Base-by-base conservation (phyloP, 2,113 vertebrate genomes). In the Spilogale gracilis region DNA sequence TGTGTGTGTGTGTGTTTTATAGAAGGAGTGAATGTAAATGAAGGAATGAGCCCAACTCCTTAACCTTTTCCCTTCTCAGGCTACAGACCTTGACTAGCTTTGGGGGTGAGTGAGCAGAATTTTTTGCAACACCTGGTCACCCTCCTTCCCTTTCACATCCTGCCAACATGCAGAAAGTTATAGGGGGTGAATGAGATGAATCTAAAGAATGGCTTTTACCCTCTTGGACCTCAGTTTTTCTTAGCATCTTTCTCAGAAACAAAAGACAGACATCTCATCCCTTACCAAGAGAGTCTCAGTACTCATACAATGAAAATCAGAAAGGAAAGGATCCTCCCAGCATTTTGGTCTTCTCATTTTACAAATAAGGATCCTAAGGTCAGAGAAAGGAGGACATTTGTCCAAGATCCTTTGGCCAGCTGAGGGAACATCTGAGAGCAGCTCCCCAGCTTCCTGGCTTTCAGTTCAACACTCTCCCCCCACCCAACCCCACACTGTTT, bases 401-500 rank as follows among this genome's bases (percentile, higher is more conserved):
- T 48, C 45, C 21, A 3, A 23, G 48, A 32, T 50, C 69, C 67
- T 38, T 67, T 38, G 20, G 86, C 79, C 60, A 73, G 63, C 91
- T 18, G 48, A 30, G 0, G 9, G 7, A 73, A 63, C 25, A 27
- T 56, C 85, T 50, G 60, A 95, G 58, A 89, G 32, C 63, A 91
- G 83, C 74, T 83, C 78, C 65, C 54, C 84, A 58, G 83, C 82
- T 78, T 54, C 84, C 63, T 20, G 43, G n/a, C 58, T 79, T 85
- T 58, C 83, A 61, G 48, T 18, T 63, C 86, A n/a, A 21, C 52
- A 18, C 61, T 63, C 16, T 91, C 27, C 79, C 81, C 90, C 74
- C 82, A 79, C 90, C 93, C 60, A 38, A 85, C 97, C 91, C 91
- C 78, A 60, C 82, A 56, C 91, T 54, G 91, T 89, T 91, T 84